Evolutionary conservation across 2,113 vertebrate species (phyloP), one percentile per base, ranked within the genome.

Genomic region (Vulpes lagopus): DNA sequence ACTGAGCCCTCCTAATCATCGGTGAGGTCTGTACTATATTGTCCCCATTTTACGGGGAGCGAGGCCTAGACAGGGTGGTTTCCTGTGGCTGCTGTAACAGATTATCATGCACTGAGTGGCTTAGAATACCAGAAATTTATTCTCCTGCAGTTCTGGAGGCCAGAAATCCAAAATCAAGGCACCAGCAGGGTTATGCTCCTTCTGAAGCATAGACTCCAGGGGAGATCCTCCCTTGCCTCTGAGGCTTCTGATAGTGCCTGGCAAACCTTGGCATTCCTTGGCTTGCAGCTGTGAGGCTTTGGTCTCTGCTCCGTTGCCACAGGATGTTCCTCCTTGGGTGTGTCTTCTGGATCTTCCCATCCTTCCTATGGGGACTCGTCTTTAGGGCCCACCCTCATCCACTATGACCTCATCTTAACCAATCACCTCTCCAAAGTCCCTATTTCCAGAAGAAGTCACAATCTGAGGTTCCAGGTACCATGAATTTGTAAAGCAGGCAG

Each of bases 271-370:
- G n/a, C 1, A 0, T 15, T 7, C 32, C 32, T 11, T 8, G 43
- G 27, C 22, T 83, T 23, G 30, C 22, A 22, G 32, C 27, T 32
- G 17, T 5, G 0, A 10, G 3, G 1, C 57, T 73, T 57, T 22
- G 1, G 0, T 20, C n/a, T 53, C 57, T 11, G 27, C n/a, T 32
- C 38, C 32, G 11, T 2, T 3, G 1, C 38, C 35, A 20, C 30
- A 1, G 0, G 38, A 15, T 2, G 0, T 3, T 65, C 73, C 35
- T 60, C 65, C n/a, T n/a, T 2, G 20, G n/a, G 30, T 3, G 16
- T 16, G 5, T 71, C 76, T 53, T 49, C 38, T 27, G 16, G 6
- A 16, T 38, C 78, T 53, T 62, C 67, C 25, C 20, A 5, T 11
- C 7, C 60, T 35, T 30, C 55, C 38, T 32, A 6, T 1, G 19